These are phyloP conservation scores for Lutjanus argentimaculatus DNA, from an alignment of 2,797 vertebrate genomes.

Conservation along the genomic window DNA sequence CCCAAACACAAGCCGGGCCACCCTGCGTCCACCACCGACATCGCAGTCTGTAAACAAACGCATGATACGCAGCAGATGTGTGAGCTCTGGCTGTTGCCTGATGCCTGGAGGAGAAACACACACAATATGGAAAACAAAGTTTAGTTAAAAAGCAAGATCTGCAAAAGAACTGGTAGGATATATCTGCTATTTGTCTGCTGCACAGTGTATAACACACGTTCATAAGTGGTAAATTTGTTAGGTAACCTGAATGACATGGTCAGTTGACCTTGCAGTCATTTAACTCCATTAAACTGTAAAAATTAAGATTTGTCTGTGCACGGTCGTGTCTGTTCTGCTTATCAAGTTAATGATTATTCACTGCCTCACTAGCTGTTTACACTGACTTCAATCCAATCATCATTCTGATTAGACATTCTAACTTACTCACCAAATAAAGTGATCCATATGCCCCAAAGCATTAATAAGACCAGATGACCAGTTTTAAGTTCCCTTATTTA, in stretches of 20 bases:
- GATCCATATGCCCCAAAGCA: no score
- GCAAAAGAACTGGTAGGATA: not conserved
- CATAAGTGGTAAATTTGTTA: not conserved
- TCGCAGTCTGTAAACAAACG: slow-evolving; percentile 64
- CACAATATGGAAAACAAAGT: slow-evolving; percentile 5
- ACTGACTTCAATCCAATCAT: no score
- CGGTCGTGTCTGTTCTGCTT: not conserved
- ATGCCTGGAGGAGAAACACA: slow-evolving; percentile 8
- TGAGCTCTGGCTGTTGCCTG: slow-evolving; percentile 23
- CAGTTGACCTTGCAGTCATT: not conserved
- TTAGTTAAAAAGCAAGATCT: not conserved
- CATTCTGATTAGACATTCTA: no score
- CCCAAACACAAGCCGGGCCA: slow-evolving; percentile 39
- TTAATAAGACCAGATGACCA: no score
- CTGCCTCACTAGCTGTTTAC: not conserved
- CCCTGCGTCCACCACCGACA: slow-evolving; percentile 59
- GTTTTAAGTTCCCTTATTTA: no score
- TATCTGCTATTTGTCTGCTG: not conserved
- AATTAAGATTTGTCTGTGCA: slow-evolving; percentile 7
- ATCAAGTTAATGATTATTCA: slow-evolving; percentile 21
- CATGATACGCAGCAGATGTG: slow-evolving; percentile 68
- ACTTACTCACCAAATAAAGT: no score
- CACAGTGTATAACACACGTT: not conserved
- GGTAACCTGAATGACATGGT: slow-evolving; percentile 5
- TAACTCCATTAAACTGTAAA: slow-evolving; percentile 11